Percentiles rank a stretch among this genome's conserved stretches.
Conservation (phyloP, 2,888 invertebrate genomes). For the Hetaerina titia region DNA sequence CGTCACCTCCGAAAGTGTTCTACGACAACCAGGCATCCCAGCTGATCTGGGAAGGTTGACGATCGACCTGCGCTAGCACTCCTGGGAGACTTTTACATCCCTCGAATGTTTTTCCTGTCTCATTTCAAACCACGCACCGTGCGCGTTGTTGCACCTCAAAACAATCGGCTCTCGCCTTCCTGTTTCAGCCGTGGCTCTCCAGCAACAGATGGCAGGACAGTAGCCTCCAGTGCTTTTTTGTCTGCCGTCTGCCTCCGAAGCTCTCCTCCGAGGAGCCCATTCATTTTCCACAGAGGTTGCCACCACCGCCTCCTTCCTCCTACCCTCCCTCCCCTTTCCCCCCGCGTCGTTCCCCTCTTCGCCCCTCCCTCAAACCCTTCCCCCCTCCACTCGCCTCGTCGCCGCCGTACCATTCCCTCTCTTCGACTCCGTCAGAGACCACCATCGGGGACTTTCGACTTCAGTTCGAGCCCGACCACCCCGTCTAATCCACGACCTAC, state of each 20-base stretch:
- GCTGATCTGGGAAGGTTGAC: no score
- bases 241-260: not conserved
- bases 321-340: not conserved
- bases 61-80: no score
- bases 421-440: no score
- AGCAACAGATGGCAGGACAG: slow-evolving; percentile 60
- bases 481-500: no score
- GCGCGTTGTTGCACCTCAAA: not conserved
- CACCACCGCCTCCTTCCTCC: not conserved
- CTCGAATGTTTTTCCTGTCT: not conserved
- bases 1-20: no score
- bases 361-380: slow-evolving; percentile 33
- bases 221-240: slow-evolving; percentile 60
- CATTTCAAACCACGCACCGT: slow-evolving; percentile 13
- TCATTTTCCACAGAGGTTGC: slow-evolving; percentile 51
- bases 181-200: slow-evolving; percentile 18
- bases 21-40: no score
- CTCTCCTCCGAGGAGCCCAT: slow-evolving; percentile 46
- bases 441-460: no score
- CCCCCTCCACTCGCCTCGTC: not conserved
- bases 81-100: no score
- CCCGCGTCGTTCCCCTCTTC: not conserved
- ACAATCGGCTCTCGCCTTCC: slow-evolving; percentile 50
- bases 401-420: no score
- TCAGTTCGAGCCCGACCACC: no score